Conservation (phyloP, 2,888 invertebrate genomes). For the Microctonus aethiopoides region DNA sequence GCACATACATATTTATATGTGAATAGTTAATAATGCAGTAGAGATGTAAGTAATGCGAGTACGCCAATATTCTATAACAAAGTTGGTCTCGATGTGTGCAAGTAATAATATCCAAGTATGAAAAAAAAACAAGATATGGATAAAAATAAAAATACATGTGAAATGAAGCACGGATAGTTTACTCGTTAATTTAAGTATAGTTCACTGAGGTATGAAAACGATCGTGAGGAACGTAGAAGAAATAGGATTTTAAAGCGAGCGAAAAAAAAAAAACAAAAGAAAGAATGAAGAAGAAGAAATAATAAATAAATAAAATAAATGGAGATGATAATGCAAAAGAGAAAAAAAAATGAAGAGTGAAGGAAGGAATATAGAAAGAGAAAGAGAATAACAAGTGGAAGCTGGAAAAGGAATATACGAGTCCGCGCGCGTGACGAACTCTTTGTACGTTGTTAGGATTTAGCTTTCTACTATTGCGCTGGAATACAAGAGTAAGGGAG, state of each 20-base stretch:
- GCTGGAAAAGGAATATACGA: conserved; percentile 7
- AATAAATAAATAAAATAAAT: background rate
- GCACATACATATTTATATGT: conserved; percentile 22
- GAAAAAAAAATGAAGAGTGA: conserved; percentile 14
- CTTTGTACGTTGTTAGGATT: conserved; percentile 28
- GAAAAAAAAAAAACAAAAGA: background rate
- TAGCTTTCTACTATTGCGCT: conserved; percentile 33
- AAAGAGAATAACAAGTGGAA: conserved; percentile 8
- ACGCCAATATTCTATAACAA: background rate
- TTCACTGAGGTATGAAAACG: conserved; percentile 4
- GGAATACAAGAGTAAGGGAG: conserved; percentile 19
- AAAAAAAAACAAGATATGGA: background rate
- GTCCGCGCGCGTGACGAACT: conserved; percentile 29
- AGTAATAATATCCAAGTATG: background rate
- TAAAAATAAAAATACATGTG: background rate
- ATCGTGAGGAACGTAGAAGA: background rate
- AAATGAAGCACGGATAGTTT: background rate
- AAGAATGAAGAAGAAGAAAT: background rate
- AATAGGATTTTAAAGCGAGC: background rate
- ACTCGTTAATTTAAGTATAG: background rate
- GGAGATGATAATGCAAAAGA: background rate
- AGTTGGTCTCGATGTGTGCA: background rate
- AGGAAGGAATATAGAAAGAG: background rate
- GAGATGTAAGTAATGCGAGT: background rate
- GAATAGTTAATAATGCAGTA: background rate